Conservation (phyloP, 2,888 invertebrate genomes). For the Eretmocerus hayati region DNA sequence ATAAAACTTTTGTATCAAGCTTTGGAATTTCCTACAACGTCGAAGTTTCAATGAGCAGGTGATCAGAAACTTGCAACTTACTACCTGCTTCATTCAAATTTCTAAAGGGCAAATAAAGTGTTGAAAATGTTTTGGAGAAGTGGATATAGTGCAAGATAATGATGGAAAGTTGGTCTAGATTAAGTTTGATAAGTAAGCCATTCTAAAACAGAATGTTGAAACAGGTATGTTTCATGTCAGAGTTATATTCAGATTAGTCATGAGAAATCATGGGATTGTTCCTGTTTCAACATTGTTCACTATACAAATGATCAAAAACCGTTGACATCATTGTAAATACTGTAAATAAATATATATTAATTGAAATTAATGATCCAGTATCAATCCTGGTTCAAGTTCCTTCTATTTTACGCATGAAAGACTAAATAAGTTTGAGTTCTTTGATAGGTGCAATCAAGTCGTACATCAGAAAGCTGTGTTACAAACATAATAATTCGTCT, state of each 20-base stretch:
- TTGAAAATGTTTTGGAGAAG: background rate
- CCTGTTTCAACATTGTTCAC: conserved; percentile 18
- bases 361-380: conserved; percentile 30
- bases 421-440: too few species aligned
- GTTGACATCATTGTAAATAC: conserved; percentile 40
- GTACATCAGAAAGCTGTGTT: too few species aligned
- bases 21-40: too few species aligned
- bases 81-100: too few species aligned
- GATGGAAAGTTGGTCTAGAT: conserved; percentile 13
- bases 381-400: too few species aligned
- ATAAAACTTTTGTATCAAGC: too few species aligned
- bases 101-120: background rate
- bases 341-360: conserved; percentile 42
- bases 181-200: conserved; percentile 15
- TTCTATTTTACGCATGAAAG: too few species aligned
- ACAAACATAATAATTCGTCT: too few species aligned
- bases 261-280: too few species aligned
- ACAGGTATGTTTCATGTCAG: conserved; percentile 7
- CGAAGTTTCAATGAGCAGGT: too few species aligned
- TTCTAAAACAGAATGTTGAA: conserved; percentile 13
- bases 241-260: conserved; percentile 7
- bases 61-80: too few species aligned
- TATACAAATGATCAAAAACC: conserved; percentile 13
- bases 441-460: too few species aligned
- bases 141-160: background rate